phyloP scores from a whole-genome alignment of 2,797 vertebrate genomes.

The Apogon talboti region DNA sequence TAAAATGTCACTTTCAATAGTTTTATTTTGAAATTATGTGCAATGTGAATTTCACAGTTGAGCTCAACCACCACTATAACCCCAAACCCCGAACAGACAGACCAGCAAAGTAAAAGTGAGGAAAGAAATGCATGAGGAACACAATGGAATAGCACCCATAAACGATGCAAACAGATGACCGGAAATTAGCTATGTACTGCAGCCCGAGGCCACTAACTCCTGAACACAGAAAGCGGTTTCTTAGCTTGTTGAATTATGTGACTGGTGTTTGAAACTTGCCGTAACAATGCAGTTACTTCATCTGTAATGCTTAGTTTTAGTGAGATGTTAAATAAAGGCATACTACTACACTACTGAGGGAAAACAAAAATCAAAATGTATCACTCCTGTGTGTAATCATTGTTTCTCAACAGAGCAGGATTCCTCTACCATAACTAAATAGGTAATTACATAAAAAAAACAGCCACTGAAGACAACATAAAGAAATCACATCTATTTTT shows the following conservation, averaged over 20 bases:
- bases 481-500: conserved; percentile 81
- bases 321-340: conserved; percentile 65
- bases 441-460: conserved; percentile 69
- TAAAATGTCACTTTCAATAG: conserved; percentile 56
- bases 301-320: conserved; percentile 74
- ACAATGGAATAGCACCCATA: conserved; percentile 74
- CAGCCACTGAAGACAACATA: conserved; percentile 73
- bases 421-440: conserved; percentile 75
- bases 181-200: conserved; percentile 24
- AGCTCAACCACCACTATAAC: conserved; percentile 83
- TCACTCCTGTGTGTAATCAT: conserved; percentile 57
- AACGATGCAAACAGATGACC: conserved; percentile 46
- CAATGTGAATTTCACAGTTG: conserved; percentile 89
- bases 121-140: conserved; percentile 56
- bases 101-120: conserved; percentile 64
- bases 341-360: conserved; percentile 59
- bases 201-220: conserved; percentile 41
- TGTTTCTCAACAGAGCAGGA: conserved; percentile 66
- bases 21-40: conserved; percentile 89
- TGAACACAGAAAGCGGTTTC: conserved; percentile 50
- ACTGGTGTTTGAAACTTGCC: conserved; percentile 74
- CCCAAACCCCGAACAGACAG: conserved; percentile 76
- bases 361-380: conserved; percentile 44
- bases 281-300: conserved; percentile 48
- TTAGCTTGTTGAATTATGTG: conserved; percentile 72